These are phyloP conservation scores for Tipula lateralis DNA, from an alignment of 2,888 invertebrate species.

Conservation along the genomic window DNA sequence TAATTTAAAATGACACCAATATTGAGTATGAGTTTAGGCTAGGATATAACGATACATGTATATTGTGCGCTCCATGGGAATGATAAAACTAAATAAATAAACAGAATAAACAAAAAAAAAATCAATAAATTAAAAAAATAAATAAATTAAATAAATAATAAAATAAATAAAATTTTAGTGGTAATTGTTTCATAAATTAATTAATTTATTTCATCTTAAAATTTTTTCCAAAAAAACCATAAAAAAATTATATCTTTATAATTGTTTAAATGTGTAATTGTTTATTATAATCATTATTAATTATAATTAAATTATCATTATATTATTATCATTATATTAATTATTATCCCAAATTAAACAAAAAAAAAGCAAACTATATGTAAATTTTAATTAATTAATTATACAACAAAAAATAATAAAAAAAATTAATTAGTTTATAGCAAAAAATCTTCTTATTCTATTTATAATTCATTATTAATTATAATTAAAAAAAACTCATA, in stretches of 20 bases:
- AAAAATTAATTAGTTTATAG: neutral
- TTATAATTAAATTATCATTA: slow-evolving; percentile 6
- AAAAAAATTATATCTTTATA: neutral
- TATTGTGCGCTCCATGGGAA: neutral
- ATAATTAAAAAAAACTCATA: neutral
- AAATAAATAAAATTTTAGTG: neutral
- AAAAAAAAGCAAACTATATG: neutral
- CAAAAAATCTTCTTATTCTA: neutral
- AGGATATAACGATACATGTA: neutral
- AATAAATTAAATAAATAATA: neutral
- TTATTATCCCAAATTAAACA: neutral
- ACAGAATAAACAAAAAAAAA: neutral
- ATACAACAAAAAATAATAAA: neutral
- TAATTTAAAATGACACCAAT: slow-evolving; percentile 15
- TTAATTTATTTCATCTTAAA: neutral
- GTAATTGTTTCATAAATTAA: neutral
- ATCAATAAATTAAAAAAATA: neutral
- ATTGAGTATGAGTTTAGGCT: neutral
- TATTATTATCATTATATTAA: neutral
- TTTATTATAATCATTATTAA: neutral
- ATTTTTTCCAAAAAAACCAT: neutral
- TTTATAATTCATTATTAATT: slow-evolving; percentile 11
- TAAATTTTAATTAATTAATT: neutral
- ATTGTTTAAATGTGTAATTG: slow-evolving; percentile 19
- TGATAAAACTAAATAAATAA: neutral